These are phyloP conservation scores for Mizuhopecten yessoensis DNA, from an alignment of 1,140 invertebrate species.

Conservation along the genomic window DNA sequence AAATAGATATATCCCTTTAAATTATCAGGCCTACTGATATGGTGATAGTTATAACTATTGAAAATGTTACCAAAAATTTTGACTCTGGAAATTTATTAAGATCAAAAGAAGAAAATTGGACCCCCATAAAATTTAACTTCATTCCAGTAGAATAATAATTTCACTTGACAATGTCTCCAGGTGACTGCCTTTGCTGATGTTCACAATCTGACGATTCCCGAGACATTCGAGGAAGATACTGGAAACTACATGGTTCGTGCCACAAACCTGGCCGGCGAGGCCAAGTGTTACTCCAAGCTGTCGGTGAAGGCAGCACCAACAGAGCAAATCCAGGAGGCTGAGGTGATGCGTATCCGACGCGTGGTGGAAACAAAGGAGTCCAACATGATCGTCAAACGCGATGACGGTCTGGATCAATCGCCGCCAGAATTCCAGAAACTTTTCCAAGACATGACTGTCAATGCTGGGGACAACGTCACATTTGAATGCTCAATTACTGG, in stretches of 20 bases:
- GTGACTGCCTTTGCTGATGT: slow-evolving; percentile 89
- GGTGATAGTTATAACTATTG: no score
- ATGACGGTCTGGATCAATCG: slow-evolving; percentile 70
- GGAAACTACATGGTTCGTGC: slow-evolving; percentile 96
- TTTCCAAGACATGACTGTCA: slow-evolving; percentile 80
- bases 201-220: slow-evolving; percentile 87
- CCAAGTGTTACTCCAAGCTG: slow-evolving; percentile 84
- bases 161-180: no score
- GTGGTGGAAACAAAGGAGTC: slow-evolving; percentile 63
- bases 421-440: slow-evolving; percentile 82
- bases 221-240: slow-evolving; percentile 87
- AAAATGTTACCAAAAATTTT: no score
- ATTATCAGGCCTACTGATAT: no score
- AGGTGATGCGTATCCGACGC: slow-evolving; percentile 64
- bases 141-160: no score
- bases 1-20: no score
- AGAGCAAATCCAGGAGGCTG: slow-evolving; percentile 66
- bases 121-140: no score
- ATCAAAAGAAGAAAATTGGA: no score
- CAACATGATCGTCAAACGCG: slow-evolving; percentile 54
- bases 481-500: slow-evolving; percentile 90
- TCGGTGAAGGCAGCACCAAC: slow-evolving; percentile 84
- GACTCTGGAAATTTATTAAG: no score
- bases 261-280: slow-evolving; percentile 87
- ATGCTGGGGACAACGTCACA: slow-evolving; percentile 86